Evolutionary conservation across 2,113 vertebrate species (phyloP).

Genomic region (Probosciger aterrimus): DNA sequence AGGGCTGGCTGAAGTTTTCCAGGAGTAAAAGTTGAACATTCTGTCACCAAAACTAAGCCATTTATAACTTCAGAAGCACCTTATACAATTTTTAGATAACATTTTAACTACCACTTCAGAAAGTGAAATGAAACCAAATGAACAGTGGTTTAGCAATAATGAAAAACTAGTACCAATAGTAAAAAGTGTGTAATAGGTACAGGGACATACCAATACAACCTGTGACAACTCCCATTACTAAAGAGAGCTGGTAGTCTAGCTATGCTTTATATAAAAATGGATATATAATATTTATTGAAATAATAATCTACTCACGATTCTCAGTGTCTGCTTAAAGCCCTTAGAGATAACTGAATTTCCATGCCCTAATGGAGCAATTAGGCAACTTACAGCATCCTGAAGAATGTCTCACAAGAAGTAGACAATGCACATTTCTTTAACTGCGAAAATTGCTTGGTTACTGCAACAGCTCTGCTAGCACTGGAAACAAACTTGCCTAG

Average conservation of each 20-base stretch:
- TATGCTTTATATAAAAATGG: not conserved
- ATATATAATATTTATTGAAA: not conserved
- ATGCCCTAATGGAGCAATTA: not conserved
- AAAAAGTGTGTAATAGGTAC: not conserved
- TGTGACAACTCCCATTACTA: not conserved
- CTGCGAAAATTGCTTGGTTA: not conserved
- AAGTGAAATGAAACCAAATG: not conserved
- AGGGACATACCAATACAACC: not conserved
- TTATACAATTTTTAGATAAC: not conserved
- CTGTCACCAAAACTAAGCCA: not conserved
- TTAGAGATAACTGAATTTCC: not conserved
- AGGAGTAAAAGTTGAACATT: not conserved
- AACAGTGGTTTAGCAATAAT: not conserved
- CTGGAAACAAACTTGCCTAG: not conserved
- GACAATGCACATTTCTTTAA: not conserved
- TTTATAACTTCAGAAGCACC: not conserved
- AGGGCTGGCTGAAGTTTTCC: not conserved
- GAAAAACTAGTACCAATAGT: not conserved
- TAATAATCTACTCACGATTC: not conserved
- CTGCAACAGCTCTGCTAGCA: not conserved
- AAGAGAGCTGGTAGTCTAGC: not conserved
- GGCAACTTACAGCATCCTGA: not conserved
- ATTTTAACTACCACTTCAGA: not conserved
- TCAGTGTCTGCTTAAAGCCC: not conserved
- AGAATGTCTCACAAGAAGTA: not conserved